Base-by-base conservation (phyloP, 2,888 invertebrate species). In the Apoda limacodes region DNA sequence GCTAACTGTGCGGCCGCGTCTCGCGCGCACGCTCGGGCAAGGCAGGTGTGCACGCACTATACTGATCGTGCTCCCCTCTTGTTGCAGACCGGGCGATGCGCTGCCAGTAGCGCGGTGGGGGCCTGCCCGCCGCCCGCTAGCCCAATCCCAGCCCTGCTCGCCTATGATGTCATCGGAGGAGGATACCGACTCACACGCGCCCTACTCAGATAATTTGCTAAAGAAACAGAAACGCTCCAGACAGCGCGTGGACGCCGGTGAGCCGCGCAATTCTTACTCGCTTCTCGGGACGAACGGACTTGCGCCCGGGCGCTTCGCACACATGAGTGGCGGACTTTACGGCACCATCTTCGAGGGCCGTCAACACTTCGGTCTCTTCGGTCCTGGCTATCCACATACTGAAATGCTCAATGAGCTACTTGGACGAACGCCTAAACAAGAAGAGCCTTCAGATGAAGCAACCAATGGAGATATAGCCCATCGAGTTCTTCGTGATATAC, bases 121-220 rank as follows among this genome's bases (percentile, higher is more conserved):
- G 66, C 61, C 57, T 55, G 69, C 82, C 80, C 78, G 78, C 82
- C 83, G 85, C 86, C 82, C 76, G 85, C 83, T 76, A 84, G 87
- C 88, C 90, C 90, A 90, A 90, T 87, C 85, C 83, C 85, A 87
- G 87, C 85, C 81, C 85, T 84, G 82, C 85, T 86, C 85, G 89
- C 92, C 85, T 87, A 92, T 92, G 91, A 93, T 93, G 93, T 93
- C 92, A 93, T 92, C 92, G 89, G 93, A 92, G 89, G 93, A 93
- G 91, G 92, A 93, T 89, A 90, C 90, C 86, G 91, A 89, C 85
- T 88, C 88, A 86, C 91, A 90, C 88, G 92, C 91, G 87, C 91
- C 92, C 90, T 92, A 89, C 87, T 90, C 90, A 89, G 92, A 90
- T 87, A 89, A 88, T 83, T 89, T 90, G 84, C 87, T 92, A 86